phyloP scores from a whole-genome alignment of 2,888 invertebrate genomes.

The Rambutsinella grinnellia region DNA sequence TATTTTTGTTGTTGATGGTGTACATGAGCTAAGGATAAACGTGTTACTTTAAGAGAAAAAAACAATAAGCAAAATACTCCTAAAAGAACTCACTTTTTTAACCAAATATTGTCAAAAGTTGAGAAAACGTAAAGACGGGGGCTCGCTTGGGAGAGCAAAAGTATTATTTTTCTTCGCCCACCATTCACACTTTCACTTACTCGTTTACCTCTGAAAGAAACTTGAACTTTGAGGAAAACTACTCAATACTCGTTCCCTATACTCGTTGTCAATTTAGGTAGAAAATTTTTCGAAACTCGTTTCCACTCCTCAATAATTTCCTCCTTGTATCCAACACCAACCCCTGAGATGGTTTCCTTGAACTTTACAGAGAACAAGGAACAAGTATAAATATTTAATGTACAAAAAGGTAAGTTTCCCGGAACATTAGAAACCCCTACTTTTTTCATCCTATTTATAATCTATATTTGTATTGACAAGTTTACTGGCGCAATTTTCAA shows the following conservation, averaged over 20 bases:
- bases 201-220: not conserved
- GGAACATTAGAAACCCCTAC: constrained; percentile 3
- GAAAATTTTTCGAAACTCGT: not conserved
- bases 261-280: not conserved
- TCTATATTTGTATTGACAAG: constrained; percentile 15
- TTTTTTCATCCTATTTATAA: not conserved
- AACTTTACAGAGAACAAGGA: not conserved
- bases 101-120: not conserved
- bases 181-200: not conserved
- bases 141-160: not conserved
- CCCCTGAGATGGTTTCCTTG: not conserved
- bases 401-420: not conserved
- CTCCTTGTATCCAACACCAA: not conserved
- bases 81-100: not conserved
- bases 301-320: not conserved
- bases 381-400: not conserved
- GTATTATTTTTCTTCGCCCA: not conserved
- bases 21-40: too few species aligned
- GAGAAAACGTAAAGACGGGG: not conserved
- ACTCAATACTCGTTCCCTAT: not conserved
- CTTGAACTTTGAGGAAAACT: not conserved
- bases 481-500: not conserved
- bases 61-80: not conserved
- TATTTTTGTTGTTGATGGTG: not conserved
- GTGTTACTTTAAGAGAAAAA: not conserved